Percentiles rank a stretch among this genome's conserved stretches.
Conservation (phyloP, 2,113 vertebrate species). For the Myrmophylax atrothorax region DNA sequence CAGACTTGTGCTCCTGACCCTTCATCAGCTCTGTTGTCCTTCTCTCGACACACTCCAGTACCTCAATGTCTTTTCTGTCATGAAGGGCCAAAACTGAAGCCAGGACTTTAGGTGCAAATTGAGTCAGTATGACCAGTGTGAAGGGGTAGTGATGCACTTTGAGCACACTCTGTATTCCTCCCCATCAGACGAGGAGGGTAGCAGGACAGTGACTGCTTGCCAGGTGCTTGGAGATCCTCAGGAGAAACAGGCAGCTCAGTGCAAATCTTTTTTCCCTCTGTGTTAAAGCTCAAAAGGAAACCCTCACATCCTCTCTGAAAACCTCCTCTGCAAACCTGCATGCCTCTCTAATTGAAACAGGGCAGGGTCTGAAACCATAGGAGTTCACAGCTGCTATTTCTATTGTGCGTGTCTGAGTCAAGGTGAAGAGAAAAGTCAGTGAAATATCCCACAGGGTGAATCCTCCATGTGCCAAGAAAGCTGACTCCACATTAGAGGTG, state of each 20-base stretch:
- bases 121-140: background rate
- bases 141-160: background rate
- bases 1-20: background rate
- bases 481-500: constrained; percentile 64
- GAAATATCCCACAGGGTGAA: constrained; percentile 57
- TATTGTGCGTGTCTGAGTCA: constrained; percentile 33
- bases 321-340: background rate
- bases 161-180: background rate
- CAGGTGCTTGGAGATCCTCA: background rate
- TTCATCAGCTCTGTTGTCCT: background rate
- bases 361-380: constrained; percentile 49
- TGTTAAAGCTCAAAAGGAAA: constrained; percentile 5
- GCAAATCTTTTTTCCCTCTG: background rate
- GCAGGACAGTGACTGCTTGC: background rate
- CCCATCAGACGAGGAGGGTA: background rate
- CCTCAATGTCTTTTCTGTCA: background rate
- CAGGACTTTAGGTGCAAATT: background rate
- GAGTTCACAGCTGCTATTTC: constrained; percentile 59
- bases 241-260: background rate
- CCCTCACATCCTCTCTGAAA: background rate
- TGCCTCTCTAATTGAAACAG: constrained; percentile 60
- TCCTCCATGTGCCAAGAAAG: constrained; percentile 56
- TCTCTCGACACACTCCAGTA: background rate
- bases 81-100: background rate
- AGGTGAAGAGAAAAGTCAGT: constrained; percentile 62